Evolutionary conservation across 1,140 invertebrate genomes (phyloP).

Genomic region (Adelges cooleyi): DNA sequence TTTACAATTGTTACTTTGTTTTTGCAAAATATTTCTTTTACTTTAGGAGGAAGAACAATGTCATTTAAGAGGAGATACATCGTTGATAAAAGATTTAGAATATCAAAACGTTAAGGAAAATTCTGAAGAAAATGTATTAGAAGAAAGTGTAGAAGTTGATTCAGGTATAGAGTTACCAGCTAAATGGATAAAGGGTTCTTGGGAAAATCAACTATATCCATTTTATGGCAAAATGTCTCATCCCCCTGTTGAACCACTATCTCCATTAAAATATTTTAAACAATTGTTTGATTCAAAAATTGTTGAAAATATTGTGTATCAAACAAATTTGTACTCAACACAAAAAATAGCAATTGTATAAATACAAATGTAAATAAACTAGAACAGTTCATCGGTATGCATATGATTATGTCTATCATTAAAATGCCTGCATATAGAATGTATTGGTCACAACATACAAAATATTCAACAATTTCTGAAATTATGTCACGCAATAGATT

Average conservation of each 20-base stretch:
- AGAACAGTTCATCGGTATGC: not conserved
- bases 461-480: not conserved
- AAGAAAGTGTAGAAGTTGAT: not conserved
- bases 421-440: not conserved
- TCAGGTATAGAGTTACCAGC: not conserved
- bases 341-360: not conserved
- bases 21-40: not conserved
- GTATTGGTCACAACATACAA: not conserved
- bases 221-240: not conserved
- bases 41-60: not conserved
- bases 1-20: not conserved
- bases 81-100: not conserved
- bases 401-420: not conserved
- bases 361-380: not conserved
- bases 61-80: not conserved
- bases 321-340: not conserved
- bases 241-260: not conserved
- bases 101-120: not conserved
- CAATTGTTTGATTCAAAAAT: not conserved
- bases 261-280: conserved; percentile 4
- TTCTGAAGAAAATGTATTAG: not conserved
- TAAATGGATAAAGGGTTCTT: not conserved
- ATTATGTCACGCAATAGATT: too few relatives aligned
- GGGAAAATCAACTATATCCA: not conserved
- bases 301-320: not conserved